Conservation (phyloP, 2,888 invertebrate genomes). For the Caenorhabditis sp. region DNA sequence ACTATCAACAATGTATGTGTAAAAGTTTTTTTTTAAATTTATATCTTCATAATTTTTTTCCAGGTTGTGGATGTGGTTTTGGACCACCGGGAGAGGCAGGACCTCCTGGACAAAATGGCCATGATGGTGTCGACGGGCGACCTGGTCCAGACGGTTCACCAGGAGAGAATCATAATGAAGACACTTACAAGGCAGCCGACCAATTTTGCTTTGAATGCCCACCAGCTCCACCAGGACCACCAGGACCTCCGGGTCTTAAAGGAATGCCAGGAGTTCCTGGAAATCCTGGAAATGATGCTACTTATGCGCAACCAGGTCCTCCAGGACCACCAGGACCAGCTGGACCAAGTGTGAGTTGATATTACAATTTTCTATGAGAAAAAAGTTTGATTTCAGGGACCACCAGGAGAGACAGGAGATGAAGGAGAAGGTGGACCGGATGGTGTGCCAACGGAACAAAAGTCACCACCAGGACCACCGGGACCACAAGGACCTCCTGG, state of each 20-base stretch:
- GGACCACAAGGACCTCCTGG: slow-evolving; percentile 47
- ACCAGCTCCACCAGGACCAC: slow-evolving; percentile 45
- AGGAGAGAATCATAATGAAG: slow-evolving; percentile 40
- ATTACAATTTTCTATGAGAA: neutral
- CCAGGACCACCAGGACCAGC: slow-evolving; percentile 42
- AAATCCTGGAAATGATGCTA: slow-evolving; percentile 33
- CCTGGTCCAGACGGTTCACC: slow-evolving; percentile 41
- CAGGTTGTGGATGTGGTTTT: slow-evolving; percentile 60
- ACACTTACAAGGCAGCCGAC: slow-evolving; percentile 32
- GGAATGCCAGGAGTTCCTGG: slow-evolving; percentile 46
- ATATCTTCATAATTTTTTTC: slow-evolving; percentile 3
- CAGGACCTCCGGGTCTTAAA: slow-evolving; percentile 50
- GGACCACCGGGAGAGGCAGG: slow-evolving; percentile 56
- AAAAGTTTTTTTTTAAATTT: neutral
- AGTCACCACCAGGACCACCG: slow-evolving; percentile 51
- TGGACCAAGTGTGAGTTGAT: slow-evolving; percentile 39
- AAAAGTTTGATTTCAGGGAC: slow-evolving; percentile 34
- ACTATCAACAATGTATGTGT: slow-evolving; percentile 31
- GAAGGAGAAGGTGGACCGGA: slow-evolving; percentile 56
- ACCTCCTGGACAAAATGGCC: slow-evolving; percentile 41
- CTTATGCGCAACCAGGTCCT: slow-evolving; percentile 39
- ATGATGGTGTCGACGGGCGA: slow-evolving; percentile 44
- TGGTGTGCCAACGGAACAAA: slow-evolving; percentile 47
- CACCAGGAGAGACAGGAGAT: slow-evolving; percentile 48
- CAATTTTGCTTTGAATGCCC: slow-evolving; percentile 57